These are phyloP conservation scores for Rugalucina vietnamica DNA, from an alignment of 2,888 invertebrate genomes.

Conservation along the genomic window DNA sequence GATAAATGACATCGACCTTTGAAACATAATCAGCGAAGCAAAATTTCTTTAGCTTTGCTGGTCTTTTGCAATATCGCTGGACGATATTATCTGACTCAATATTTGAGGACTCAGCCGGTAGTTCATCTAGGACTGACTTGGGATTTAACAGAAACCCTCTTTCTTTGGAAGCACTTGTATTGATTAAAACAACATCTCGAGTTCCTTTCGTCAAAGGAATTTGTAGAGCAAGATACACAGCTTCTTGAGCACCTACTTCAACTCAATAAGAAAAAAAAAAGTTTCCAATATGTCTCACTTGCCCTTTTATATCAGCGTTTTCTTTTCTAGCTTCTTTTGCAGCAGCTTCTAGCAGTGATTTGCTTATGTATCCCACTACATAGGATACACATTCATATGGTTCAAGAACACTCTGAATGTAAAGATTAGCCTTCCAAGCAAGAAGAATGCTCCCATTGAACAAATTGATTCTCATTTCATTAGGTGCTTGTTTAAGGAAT, in stretches of 20 bases:
- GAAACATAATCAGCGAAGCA: slow-evolving; percentile 60
- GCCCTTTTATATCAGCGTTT: slow-evolving; percentile 51
- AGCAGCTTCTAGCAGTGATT: slow-evolving; percentile 37
- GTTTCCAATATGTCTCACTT: slow-evolving; percentile 61
- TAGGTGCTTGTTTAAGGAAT: slow-evolving; percentile 46
- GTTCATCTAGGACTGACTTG: slow-evolving; percentile 40
- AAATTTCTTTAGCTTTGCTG: slow-evolving; percentile 39
- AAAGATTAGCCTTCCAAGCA: slow-evolving; percentile 51
- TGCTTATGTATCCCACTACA: slow-evolving; percentile 32
- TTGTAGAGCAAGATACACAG: slow-evolving; percentile 59
- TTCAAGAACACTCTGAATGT: slow-evolving; percentile 53
- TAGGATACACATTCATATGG: slow-evolving; percentile 47
- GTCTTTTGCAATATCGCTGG: slow-evolving; percentile 56
- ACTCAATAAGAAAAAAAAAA: slow-evolving; percentile 44
- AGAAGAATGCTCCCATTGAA: background rate
- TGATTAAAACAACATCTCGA: slow-evolving; percentile 58
- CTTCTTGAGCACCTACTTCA: slow-evolving; percentile 68
- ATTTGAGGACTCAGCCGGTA: slow-evolving; percentile 55
- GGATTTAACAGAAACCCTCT: slow-evolving; percentile 52
- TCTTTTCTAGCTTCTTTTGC: slow-evolving; percentile 56
- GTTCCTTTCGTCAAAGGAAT: slow-evolving; percentile 57
- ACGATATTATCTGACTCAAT: slow-evolving; percentile 49
- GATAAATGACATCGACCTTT: slow-evolving; percentile 42
- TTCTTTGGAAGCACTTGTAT: slow-evolving; percentile 51
- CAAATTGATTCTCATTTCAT: slow-evolving; percentile 33